Base-by-base conservation (phyloP, 2,797 vertebrate genomes). In the Danionella dracula region DNA sequence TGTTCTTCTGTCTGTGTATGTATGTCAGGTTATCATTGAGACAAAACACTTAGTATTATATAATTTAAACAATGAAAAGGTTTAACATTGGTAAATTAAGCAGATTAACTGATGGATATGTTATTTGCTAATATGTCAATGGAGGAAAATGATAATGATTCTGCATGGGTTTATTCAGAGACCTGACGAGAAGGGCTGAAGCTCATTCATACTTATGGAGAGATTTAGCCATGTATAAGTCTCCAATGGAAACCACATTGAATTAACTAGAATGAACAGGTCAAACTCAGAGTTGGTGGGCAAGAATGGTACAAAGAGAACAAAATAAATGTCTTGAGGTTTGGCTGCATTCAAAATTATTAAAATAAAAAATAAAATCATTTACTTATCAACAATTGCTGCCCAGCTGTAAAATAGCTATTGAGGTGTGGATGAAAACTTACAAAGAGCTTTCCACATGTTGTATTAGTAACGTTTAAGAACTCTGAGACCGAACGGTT, bases 161-260 rank as follows among this genome's bases (percentile, higher is more conserved):
- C 38, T 19, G 29, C 51, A 8, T 17, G 60, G 27, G 17, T 51
- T 64, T 48, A 58, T 68, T 63, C 19, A 56, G 40, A n/a, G 15
- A 63, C 40, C 63, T 53, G 21, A 53, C 40, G 23, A 7, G 17
- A 12, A 9, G 8, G 35, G 32, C 53, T 34, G 7, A 20, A 42
- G 55, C 35, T 41, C 53, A 64, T 63, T 65, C 46, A 40, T n/a
- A 9, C 31, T 13, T 59, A 23, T 58, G 40, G 16, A 53, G 13
- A 5, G 19, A 23, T 27, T 57, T 27, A 16, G 50, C 62, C 48
- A 62, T 70, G 51, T 63, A 57, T 50, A 15, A 57, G 27, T 23
- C 27, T 63, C 51, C 44, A 32, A 40, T 35, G 51, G 40, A 8
- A 31, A 53, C 41, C 54, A 67, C 68, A 56, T 50, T 68, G 9